Base-by-base conservation (phyloP, 2,888 invertebrate genomes). In the Pachycephus smyrnensis region DNA sequence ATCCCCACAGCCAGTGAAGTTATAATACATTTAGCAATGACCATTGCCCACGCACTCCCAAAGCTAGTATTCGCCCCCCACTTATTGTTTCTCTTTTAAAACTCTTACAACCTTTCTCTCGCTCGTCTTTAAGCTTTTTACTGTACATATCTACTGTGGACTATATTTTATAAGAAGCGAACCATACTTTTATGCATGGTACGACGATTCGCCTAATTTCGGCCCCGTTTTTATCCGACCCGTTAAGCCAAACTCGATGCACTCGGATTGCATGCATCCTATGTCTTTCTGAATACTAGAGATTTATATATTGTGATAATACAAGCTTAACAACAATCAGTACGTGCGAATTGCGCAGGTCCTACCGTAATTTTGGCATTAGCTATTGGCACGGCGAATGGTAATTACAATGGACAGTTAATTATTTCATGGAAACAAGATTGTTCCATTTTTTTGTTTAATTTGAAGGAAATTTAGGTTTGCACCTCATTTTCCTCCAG, bases 1-100 rank as follows among this genome's bases (percentile, higher is more conserved):
- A 89, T 87, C 85, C 87, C 86, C 87, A 87, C 88, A 89, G 89
- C 90, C 89, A 89, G 89, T 88, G 86, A 87, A 87, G 86, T 86
- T 86, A 86, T 87, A 55, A 55, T 55, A 85, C 84, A 84, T 86
- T 86, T 86, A 85, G 86, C 81, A 74, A 75, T 37, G 73, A 75
- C 55, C 35, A 71, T 78, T 75, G 75, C 68, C 75, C 75, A 71
- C 75, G 55, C 75, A 75, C 75, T 78, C 75, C 73, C 74, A 75
- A 75, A 78, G 75, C 55, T 77, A 69, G 74, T 35, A 35, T 36
- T 32, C 23, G 37, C 30, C 33, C 33, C 32, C 75, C 68, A 4
- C 12, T 69, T 71, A 71, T 71, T 15, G 12, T 74, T 37, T 35
- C n/a, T 74, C n/a, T 55, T 55, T 23, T 9, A 55, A 23, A 55